These are phyloP conservation scores for Drosophila ambigua DNA, from an alignment of 1,140 invertebrate genomes.

Conservation along the genomic window DNA sequence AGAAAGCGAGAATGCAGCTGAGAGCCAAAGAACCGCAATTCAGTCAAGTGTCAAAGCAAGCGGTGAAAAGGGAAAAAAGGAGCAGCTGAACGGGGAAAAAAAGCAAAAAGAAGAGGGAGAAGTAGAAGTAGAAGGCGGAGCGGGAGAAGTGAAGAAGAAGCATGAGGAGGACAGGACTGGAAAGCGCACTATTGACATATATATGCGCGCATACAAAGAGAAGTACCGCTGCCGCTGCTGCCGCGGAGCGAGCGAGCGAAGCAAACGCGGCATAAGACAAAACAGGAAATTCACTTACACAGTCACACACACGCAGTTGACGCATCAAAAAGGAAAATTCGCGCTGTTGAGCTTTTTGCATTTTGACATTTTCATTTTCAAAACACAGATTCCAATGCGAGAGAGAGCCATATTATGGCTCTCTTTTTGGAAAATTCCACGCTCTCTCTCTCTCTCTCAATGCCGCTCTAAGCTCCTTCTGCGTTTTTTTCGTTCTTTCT, in stretches of 20 bases:
- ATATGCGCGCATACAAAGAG: conserved; percentile 74
- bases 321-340: conserved; percentile 57
- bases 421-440: conserved; percentile 7
- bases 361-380: conserved; percentile 77
- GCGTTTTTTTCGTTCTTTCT: background rate
- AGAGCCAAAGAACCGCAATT: conserved; percentile 57
- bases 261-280: conserved; percentile 77
- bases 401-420: conserved; percentile 17
- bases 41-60: conserved; percentile 74
- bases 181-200: conserved; percentile 84
- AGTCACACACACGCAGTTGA: conserved; percentile 21
- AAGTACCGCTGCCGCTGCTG: conserved; percentile 30
- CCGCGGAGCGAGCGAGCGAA: conserved; percentile 36
- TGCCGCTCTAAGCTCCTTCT: conserved; percentile 27
- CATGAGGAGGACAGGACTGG: conserved; percentile 58
- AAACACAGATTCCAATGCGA: conserved; percentile 72
- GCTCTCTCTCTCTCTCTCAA: conserved; percentile 7
- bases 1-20: conserved; percentile 49
- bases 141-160: background rate
- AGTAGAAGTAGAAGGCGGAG: background rate
- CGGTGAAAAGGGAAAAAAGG: conserved; percentile 44
- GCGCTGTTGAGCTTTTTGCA: conserved; percentile 79
- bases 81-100: conserved; percentile 53
- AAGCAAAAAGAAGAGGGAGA: conserved; percentile 30
- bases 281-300: conserved; percentile 78